Base-by-base conservation (phyloP, 1,140 invertebrate species). In the Aphaenogaster ashmeadi region DNA sequence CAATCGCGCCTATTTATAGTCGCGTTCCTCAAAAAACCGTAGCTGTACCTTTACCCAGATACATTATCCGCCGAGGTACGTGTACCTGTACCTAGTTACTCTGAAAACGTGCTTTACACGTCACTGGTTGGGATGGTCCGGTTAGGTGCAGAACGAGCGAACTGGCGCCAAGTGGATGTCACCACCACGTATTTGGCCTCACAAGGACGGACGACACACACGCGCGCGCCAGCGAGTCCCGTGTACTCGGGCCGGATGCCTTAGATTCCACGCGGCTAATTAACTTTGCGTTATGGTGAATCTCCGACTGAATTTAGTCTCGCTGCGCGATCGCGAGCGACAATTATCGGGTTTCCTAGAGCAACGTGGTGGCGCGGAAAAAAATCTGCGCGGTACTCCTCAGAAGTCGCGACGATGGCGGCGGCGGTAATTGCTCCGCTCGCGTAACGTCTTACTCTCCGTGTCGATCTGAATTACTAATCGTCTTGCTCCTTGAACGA, bases 91-190 rank as follows among this genome's bases (percentile, higher is more conserved):
- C 54, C 54, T 60, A 74, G 80, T 75, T 83, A 74, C 80, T 83
- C 72, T 74, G 80, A 84, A 84, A 84, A 84, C 69, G 69, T 18
- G 52, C 69, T 84, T 60, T 60, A 75, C 80, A 84, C 69, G 69
- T 84, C 80, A 84, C 74, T 58, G 83, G 88, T 87, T 71, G 47
- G 78, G 86, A 89, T 88, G 86, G 86, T 74, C 71, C 67, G 67
- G 69, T 87, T 80, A 27, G 27, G 27, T 27, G 83, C 78, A 74
- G 84, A 93, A 92, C 93, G 91, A 94, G 92, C 85, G 77, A 86
- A 93, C 93, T 93, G 94, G 94, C 94, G 94, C 94, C 94, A 94
- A 94, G 90, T 93, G 90, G 92, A 94, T 95, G 92, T 95, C 92
- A 92, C 91, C 91, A 91, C 90, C 86, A 89, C 88, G 87, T 88